Evolutionary conservation across 2,797 vertebrate species (phyloP), one percentile per base, ranked within the genome.

Genomic region (Acanthiza pusilla): DNA sequence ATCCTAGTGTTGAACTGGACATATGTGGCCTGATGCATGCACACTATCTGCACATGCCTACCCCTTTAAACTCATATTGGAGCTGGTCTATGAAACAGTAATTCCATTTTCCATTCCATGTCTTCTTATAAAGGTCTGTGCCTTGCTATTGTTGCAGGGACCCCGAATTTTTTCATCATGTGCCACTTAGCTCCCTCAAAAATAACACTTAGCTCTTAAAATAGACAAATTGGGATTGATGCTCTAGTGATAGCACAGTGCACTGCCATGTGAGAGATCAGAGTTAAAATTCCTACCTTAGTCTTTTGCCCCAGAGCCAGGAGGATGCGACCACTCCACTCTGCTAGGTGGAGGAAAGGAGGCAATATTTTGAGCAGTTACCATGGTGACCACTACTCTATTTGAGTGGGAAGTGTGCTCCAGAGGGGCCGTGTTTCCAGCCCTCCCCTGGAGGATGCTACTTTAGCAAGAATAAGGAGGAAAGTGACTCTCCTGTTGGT

Each of bases 341-440:
- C 96, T 96, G 95, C 88, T 94, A 91, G 85, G 91, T 96, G 92
- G 92, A 96, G 96, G 68, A 94, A 94, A 97, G 88, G 93, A 95
- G 93, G 77, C 89, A 94, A 96, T 94, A 89, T 95, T 91, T 71
- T 89, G 94, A 95, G 89, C 70, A 89, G 93, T 89, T 96, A 96
- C 83, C 70, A 71, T 62, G 68, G 93, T 92, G 93, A 88, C 63
- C 84, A 23, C 89, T 97, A 86, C 84, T 93, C 72, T 96, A 79
- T 85, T 68, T 62, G 92, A 80, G 86, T 92, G 94, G 78, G 75
- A 95, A 96, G 72, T 78, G 85, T 94, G 73, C 89, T 95, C 96
- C 93, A 97, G 91, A 93, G 81, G 88, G 91, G 95, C 78, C 87
- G 79, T 92, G 88, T 89, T 89, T 91, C 77, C 89, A 95, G 92